Conservation (phyloP, 2,113 vertebrate species). For the Arenaria interpres region DNA sequence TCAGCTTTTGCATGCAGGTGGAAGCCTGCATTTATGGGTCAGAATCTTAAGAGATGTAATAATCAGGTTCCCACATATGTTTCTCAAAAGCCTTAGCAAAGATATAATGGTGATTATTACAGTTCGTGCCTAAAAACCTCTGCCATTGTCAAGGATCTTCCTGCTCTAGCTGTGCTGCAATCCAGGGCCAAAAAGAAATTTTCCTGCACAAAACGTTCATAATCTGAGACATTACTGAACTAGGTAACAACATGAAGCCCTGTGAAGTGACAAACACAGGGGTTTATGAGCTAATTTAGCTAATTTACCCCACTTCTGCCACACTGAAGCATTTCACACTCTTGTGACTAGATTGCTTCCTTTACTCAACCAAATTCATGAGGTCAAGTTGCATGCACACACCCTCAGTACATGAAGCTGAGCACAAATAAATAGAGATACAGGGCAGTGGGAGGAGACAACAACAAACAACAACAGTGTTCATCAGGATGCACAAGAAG, state of each 20-base stretch:
- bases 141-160: neutral
- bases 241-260: neutral
- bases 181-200: neutral
- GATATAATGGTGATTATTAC: neutral
- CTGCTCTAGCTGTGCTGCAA: neutral
- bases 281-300: neutral
- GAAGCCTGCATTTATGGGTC: neutral
- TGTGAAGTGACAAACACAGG: neutral
- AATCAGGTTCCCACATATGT: neutral
- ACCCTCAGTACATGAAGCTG: neutral
- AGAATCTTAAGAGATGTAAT: neutral
- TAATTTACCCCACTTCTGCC: neutral
- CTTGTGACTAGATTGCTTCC: neutral
- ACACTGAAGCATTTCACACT: neutral
- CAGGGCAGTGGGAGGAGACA: neutral
- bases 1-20: neutral
- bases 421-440: neutral
- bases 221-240: neutral
- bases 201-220: neutral
- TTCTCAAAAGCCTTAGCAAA: neutral
- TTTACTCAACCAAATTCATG: neutral
- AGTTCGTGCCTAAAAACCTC: neutral
- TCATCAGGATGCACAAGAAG: neutral
- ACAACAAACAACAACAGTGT: neutral
- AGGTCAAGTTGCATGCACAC: neutral